Conservation (phyloP, 1,140 invertebrate genomes). For the Amphibalanus amphitrite region DNA sequence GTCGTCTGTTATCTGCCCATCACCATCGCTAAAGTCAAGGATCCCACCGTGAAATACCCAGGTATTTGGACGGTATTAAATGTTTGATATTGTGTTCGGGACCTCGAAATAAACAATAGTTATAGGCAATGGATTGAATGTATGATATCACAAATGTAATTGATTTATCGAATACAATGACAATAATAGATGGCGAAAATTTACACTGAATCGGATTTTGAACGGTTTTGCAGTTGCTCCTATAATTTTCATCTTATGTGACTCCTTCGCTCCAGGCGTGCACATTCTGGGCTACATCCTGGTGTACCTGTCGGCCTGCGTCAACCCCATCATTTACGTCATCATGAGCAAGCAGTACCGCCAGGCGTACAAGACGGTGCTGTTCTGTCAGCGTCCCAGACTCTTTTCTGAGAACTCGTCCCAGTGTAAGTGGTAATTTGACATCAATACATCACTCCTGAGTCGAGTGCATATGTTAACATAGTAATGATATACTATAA, state of each 20-base stretch:
- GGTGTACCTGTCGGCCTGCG: slow-evolving; percentile 65
- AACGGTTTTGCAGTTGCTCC: neutral
- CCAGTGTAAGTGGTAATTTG: neutral
- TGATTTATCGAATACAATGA: neutral
- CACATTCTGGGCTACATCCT: slow-evolving; percentile 61
- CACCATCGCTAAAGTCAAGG: slow-evolving; percentile 56
- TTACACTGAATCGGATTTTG: no score
- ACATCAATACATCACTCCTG: no score
- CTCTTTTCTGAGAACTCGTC: slow-evolving; percentile 12
- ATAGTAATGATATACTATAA: no score
- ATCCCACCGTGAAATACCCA: slow-evolving; percentile 54
- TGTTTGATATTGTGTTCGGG: no score
- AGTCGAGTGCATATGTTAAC: no score
- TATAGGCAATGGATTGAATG: no score
- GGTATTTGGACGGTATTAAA: no score
- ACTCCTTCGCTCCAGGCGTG: slow-evolving; percentile 31
- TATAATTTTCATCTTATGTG: no score
- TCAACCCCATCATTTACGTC: slow-evolving; percentile 78
- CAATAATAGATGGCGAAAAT: neutral
- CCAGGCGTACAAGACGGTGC: slow-evolving; percentile 59
- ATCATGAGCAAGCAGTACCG: slow-evolving; percentile 74
- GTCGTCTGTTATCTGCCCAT: slow-evolving; percentile 65
- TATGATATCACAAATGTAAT: no score
- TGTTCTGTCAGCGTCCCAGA: slow-evolving; percentile 36
- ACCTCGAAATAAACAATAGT: no score